These are phyloP conservation scores for Calameuta idolon DNA, from an alignment of 2,888 invertebrate genomes.

Conservation along the genomic window DNA sequence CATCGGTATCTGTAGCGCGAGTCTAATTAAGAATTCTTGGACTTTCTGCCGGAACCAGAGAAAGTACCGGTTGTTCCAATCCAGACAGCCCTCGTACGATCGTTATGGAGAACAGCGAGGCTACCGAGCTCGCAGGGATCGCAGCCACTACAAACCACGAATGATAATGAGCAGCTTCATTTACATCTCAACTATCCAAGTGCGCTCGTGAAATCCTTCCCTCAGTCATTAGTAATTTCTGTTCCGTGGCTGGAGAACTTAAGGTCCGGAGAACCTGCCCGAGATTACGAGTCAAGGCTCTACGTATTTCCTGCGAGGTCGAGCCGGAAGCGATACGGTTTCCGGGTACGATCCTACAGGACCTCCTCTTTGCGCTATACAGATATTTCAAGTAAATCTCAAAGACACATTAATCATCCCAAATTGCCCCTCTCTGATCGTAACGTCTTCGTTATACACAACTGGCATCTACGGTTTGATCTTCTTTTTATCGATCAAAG, in stretches of 20 bases:
- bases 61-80: background rate
- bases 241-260: constrained; percentile 15
- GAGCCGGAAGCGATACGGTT: background rate
- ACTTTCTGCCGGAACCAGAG: constrained; percentile 1
- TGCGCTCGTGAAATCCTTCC: constrained; percentile 30
- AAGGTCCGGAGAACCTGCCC: constrained; percentile 11
- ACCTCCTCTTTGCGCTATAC: background rate
- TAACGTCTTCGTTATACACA: background rate
- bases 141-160: constrained; percentile 31
- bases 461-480: background rate
- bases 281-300: background rate
- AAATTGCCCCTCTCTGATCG: background rate
- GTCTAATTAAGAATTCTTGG: background rate
- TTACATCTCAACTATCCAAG: constrained; percentile 30
- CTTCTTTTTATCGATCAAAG: constrained; percentile 2
- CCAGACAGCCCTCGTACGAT: constrained; percentile 35
- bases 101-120: constrained; percentile 34
- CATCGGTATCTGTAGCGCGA: background rate
- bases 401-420: background rate
- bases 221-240: constrained; percentile 36
- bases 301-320: background rate
- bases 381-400: background rate
- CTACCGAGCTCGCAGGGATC: constrained; percentile 23
- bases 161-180: constrained; percentile 51
- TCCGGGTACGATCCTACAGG: background rate